Evolutionary conservation across 2,797 vertebrate species (phyloP).

Genomic region (Sebastes aleutianus): DNA sequence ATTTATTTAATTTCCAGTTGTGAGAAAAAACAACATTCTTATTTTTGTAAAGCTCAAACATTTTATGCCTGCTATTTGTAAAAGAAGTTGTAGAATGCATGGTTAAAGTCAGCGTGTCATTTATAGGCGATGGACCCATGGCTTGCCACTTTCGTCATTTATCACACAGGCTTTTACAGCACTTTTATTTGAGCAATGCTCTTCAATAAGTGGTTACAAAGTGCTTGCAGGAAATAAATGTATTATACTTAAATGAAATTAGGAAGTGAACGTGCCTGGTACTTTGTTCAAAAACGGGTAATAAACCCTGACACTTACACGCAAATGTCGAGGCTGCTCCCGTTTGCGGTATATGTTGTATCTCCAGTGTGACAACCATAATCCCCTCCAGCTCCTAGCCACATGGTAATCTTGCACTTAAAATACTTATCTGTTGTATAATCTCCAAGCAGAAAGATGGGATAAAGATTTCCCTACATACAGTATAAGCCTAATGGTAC

Average conservation of each 20-base stretch:
- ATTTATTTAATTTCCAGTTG: not conserved
- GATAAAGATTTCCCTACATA: constrained; percentile 2
- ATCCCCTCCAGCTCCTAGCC: constrained; percentile 11
- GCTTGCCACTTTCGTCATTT: not conserved
- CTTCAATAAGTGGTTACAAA: no score
- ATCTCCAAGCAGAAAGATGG: constrained; percentile 23
- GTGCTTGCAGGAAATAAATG: not conserved
- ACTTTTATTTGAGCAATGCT: not conserved
- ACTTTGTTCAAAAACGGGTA: not conserved
- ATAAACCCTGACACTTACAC: constrained; percentile 31
- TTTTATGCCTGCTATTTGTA: not conserved
- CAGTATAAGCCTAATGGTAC: not conserved
- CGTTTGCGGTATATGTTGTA: not conserved
- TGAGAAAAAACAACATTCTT: not conserved
- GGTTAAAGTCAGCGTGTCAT: not conserved
- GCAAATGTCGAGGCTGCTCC: not conserved
- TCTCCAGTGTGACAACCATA: constrained; percentile 21
- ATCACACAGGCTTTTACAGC: not conserved
- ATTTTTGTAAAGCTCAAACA: not conserved
- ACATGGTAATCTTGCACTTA: constrained; percentile 31
- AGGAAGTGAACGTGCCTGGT: constrained; percentile 4
- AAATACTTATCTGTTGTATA: constrained; percentile 58
- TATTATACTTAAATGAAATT: not conserved
- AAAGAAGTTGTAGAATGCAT: not conserved
- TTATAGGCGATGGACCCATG: not conserved